Evolutionary conservation across 1,140 invertebrate genomes (phyloP), one percentile per base, ranked within the genome.

Genomic region (Druon quercuslanigerum): DNA sequence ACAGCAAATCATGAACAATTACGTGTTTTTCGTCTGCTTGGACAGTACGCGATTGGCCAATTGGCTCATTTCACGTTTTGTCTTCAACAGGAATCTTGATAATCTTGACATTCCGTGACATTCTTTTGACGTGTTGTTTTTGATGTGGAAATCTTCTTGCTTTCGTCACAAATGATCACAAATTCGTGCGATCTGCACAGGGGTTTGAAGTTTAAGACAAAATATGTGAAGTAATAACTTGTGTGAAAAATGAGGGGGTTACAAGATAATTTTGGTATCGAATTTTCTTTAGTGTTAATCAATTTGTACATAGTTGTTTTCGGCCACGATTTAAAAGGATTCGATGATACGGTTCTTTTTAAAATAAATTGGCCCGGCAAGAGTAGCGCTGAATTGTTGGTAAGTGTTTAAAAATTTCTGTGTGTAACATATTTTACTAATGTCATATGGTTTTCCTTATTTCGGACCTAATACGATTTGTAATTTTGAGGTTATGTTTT

Each of bases 311-410:
- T 66, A 46, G 60, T 75, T n/a, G 80, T 74, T 12, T 73, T 50
- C 76, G 89, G 81, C 20, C 85, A 93, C 85, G 94, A 95, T 88
- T 92, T 95, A 19, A 95, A 94, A 87, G 95, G 94, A 52, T 96
- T 97, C 85, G 96, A 97, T 90, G 96, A 97, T 91, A 94, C 94
- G 4, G 93, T 97, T 80, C 89, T 96, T 70, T 97, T 96, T 85
- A 94, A 95, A 91, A 94, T 97, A 54, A 95, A 95, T 83, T 97
- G 96, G 94, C 94, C 95, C 16, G 95, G 95, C n/a, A 90, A 92
- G 78, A 87, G 88, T 78, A 90, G 89, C 60, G 83, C 89, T 2
- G 87, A 93, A 46, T 88, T 92, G 81, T 75, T 92, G 71, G 92
- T 93, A 85, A 86, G 88, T 86, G 73, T 82, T 76, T 56, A 75